phyloP scores from a whole-genome alignment of 2,113 vertebrate species.

The Boulengerochromis microlepis region DNA sequence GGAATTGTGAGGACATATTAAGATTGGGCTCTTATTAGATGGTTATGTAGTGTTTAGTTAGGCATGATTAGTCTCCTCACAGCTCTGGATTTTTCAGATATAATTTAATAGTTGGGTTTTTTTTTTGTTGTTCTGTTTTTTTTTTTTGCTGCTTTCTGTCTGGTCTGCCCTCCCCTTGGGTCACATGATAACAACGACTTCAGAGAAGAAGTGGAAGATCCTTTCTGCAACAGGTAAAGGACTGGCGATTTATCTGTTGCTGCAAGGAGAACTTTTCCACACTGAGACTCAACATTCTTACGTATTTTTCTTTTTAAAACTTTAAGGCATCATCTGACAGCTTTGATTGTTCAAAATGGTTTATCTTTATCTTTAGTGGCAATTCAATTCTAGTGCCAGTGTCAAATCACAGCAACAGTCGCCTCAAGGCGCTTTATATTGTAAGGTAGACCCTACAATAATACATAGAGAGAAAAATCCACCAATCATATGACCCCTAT shows the following conservation, averaged over 20 bases:
- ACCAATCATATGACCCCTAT: neutral
- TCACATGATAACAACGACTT: neutral
- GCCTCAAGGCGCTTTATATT: neutral
- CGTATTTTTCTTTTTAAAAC: neutral
- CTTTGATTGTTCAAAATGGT: neutral
- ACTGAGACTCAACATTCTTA: neutral
- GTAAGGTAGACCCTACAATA: neutral
- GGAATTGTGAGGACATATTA: neutral
- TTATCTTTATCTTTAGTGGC: neutral
- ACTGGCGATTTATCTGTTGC: neutral
- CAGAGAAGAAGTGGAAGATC: neutral
- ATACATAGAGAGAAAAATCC: neutral
- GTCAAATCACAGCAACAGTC: neutral
- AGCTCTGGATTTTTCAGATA: neutral
- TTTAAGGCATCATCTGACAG: neutral
- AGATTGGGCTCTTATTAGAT: neutral
- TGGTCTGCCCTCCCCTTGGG: neutral
- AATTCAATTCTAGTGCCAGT: neutral
- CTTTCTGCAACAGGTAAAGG: neutral
- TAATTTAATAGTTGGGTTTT: neutral
- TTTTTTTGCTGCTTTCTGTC: neutral
- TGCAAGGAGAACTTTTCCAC: neutral
- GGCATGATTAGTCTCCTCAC: neutral
- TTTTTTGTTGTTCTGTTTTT: fast-evolving
- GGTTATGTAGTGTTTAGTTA: neutral